Base-by-base conservation (phyloP, 2,888 invertebrate genomes). In the Mechanitis mazaeus region DNA sequence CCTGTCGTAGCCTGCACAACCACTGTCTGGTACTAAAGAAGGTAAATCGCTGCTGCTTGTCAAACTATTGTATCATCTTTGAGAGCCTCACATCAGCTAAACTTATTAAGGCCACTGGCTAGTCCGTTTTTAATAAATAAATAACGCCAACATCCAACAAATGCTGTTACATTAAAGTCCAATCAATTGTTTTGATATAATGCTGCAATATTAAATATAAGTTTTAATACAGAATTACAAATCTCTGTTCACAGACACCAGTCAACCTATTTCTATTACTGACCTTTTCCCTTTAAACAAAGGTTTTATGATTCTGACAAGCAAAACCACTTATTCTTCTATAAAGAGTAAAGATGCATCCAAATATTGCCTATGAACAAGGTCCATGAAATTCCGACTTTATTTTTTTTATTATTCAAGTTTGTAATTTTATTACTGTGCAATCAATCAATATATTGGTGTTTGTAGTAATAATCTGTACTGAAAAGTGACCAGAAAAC, bases 181-280 rank as follows among this genome's bases (percentile, higher is more conserved):
- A 86, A 86, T 86, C 79, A 85, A 84, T 82, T 78, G 80, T 80
- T 85, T 79, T 86, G 81, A 81, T 73, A 84, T 81, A 83, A 80
- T 81, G 90, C 91, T 91, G 91, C 86, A 91, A 91, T 89, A 80
- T 91, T 87, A 91, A 91, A 91, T 80, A 85, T 84, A 83, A 87
- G 78, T 83, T 90, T 90, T 90, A 90, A 88, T 90, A 87, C 79
- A 85, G 80, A 84, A 79, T 81, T 75, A 81, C 74, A 86, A 76
- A 72, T 76, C 79, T 74, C 75, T 76, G 78, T 78, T 79, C 66
- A 83, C 60, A 79, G 76, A 80, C 75, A 82, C 80, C 78, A 84
- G 75, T 78, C 80, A 83, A 82, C 87, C 85, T 84, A 78, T 71
- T 73, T 70, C 73, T 72, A 71, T 84, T 90, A 90, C 89, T 90